These are phyloP conservation scores for Phoeniculus purpureus DNA, from an alignment of 2,797 vertebrate species.

Conservation along the genomic window DNA sequence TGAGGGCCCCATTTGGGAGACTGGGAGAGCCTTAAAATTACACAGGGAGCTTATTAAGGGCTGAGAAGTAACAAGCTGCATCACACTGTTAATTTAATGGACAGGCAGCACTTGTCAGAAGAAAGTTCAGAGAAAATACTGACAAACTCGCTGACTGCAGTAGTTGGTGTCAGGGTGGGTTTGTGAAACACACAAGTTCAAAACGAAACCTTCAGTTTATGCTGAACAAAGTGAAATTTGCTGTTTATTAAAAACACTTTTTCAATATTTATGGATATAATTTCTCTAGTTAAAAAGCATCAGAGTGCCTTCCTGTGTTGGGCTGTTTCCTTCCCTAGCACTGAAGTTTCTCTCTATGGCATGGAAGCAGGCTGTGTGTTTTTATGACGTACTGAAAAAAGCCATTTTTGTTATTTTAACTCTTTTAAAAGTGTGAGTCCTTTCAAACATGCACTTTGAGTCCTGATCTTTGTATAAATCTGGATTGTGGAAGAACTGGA, in stretches of 20 bases:
- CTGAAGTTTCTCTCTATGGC: neutral
- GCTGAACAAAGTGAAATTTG: neutral
- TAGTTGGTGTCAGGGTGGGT: neutral
- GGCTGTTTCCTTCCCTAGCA: neutral
- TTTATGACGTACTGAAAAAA: neutral
- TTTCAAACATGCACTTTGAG: neutral
- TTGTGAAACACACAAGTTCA: neutral
- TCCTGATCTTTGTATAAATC: neutral
- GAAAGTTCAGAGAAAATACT: neutral
- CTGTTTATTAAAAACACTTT: neutral
- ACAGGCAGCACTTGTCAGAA: neutral
- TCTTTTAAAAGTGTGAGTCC: neutral
- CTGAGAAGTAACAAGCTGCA: neutral
- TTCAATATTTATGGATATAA: neutral
- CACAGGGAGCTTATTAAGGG: neutral
- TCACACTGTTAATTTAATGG: neutral
- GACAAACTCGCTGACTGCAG: neutral
- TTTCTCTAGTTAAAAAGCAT: neutral
- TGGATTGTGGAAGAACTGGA: neutral
- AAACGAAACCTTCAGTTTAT: neutral
- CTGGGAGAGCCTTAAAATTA: neutral
- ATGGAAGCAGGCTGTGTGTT: neutral
- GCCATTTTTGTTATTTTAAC: neutral
- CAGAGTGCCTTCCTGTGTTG: neutral
- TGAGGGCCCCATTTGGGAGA: neutral